A percentile compares a stretch with the other conserved stretches of the same genome.
Evolutionary conservation across 64 coral and sea anemone species (phyloP).

Genomic region (Dendronephthya gigantea): DNA sequence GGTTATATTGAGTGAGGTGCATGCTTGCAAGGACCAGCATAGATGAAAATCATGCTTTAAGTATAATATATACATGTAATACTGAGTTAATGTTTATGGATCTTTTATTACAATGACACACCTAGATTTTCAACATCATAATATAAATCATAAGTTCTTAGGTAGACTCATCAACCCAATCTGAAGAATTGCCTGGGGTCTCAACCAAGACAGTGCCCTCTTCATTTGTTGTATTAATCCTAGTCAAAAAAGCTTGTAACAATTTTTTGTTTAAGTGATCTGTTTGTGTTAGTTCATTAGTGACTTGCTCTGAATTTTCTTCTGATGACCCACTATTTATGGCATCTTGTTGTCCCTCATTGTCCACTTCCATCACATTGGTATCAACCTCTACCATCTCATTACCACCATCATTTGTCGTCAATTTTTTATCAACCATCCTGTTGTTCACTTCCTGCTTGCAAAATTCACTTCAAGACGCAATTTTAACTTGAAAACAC

Average conservation of each 20-base stretch:
- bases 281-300: constrained; percentile 42
- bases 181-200: background rate
- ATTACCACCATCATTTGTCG: background rate
- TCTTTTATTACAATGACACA: too few species aligned
- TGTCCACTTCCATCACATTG: background rate
- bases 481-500: too few species aligned
- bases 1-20: too few species aligned
- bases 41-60: too few species aligned
- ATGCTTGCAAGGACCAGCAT: too few species aligned
- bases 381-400: background rate
- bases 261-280: constrained; percentile 45
- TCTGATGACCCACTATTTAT: background rate
- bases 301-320: background rate
- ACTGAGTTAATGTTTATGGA: too few species aligned
- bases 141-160: background rate
- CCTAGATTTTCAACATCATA: background rate
- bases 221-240: constrained; percentile 28
- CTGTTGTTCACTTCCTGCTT: background rate
- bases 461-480: background rate
- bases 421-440: constrained; percentile 14
- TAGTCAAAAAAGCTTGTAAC: constrained; percentile 29
- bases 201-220: background rate
- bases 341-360: background rate
- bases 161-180: background rate
- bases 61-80: too few species aligned